Base-by-base conservation (phyloP, 2,888 invertebrate species). In the Augiades crinisus region DNA sequence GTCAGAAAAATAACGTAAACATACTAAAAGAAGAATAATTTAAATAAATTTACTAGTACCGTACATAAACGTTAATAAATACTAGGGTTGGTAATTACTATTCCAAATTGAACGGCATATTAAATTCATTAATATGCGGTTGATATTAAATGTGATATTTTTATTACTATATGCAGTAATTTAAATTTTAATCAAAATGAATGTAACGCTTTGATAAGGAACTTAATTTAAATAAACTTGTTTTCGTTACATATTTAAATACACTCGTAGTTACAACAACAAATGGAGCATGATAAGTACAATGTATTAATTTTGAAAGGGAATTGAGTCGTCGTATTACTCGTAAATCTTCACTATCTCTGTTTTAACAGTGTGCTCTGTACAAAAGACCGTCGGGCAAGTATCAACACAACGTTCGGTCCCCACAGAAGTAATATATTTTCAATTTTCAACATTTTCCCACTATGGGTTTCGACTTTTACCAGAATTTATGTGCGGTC, bases 361-460 rank as follows among this genome's bases (percentile, higher is more conserved):
- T 85, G 81, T 84, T 83, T 74, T 82, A 72, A 69, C 81, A 85
- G 81, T 55, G 63, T 72, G 64, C 72, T 73, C 78, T 74, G 73
- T 74, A 77, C 73, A 78, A 76, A 72, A 71, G 69, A 63, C 66
- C 60, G 59, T 60, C 66, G 67, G 58, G 63, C 65, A 68, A 72
- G 72, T 74, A 81, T 77, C 74, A 75, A 65, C 68, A 65, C 65
- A 60, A 58, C 64, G 63, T 60, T 61, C 60, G 63, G 57, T 72
- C 81, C 78, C 78, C 72, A 70, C 72, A 67, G 63, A 69, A 70
- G 80, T 82, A 80, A 87, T 87, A 85, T 83, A 85, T 86, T 83
- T 86, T 84, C 84, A 85, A 88, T 86, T 86, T 88, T 80, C 81
- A 75, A 72, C 74, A 67, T 75, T 66, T 43, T 47, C 54, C 57